These are phyloP conservation scores for Adelognathus sp. DNA, from an alignment of 2,888 invertebrate genomes.

Conservation along the genomic window DNA sequence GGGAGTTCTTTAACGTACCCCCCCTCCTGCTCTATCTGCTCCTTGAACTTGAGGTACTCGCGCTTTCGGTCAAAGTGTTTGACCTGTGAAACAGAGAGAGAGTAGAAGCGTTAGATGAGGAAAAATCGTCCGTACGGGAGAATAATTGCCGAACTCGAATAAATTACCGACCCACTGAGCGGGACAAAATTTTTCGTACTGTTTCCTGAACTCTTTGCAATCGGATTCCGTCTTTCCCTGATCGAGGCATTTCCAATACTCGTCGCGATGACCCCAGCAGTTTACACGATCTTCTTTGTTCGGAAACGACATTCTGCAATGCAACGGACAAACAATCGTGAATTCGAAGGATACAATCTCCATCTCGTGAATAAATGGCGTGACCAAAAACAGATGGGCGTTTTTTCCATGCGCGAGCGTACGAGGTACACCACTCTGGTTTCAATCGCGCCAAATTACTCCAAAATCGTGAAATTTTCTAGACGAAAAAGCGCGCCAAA, in stretches of 20 bases:
- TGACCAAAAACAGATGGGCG: no score
- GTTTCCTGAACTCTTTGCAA: conserved; percentile 88
- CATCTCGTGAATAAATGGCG: not conserved
- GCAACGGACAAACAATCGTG: not conserved
- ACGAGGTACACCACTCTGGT: no score
- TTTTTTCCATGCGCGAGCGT: no score
- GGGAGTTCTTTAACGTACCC: conserved; percentile 88
- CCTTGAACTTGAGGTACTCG: conserved; percentile 93
- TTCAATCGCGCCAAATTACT: no score
- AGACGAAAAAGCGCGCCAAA: not conserved
- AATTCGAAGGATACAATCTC: not conserved
- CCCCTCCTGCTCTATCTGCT: conserved; percentile 89
- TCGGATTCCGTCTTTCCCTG: conserved; percentile 85
- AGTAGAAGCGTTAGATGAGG: not conserved
- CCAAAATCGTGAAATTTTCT: not conserved
- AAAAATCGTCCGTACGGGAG: not conserved
- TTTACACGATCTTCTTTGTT: conserved; percentile 89
- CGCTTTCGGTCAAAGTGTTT: conserved; percentile 96
- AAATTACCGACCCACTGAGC: conserved; percentile 87
- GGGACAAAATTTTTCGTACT: conserved; percentile 90
- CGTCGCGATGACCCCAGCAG: conserved; percentile 94
- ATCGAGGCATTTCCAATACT: conserved; percentile 95
- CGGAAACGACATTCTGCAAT: conserved; percentile 88
- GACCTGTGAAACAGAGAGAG: conserved; percentile 81
- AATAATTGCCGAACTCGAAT: not conserved